Evolutionary conservation across 2,888 invertebrate species (phyloP).

Genomic region (Apantesis nais): DNA sequence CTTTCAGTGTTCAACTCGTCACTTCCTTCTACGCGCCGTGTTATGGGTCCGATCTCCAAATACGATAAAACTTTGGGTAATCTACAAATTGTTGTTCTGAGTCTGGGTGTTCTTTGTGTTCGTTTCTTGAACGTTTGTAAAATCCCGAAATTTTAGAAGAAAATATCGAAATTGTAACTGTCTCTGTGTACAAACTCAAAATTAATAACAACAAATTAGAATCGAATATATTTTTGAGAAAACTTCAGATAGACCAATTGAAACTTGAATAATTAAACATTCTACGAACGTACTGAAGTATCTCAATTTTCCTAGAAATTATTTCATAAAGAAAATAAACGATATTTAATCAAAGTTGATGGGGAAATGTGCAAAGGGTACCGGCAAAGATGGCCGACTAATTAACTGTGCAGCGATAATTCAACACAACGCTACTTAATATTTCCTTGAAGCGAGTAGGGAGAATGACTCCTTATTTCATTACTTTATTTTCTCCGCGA

Average conservation of each 20-base stretch:
- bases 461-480: slow-evolving; percentile 1
- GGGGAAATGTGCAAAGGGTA: slow-evolving; percentile 4
- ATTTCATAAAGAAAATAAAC: slow-evolving; percentile 10
- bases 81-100: too few species aligned
- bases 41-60: too few species aligned
- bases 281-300: not conserved
- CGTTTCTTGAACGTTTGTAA: too few species aligned
- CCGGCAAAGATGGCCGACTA: slow-evolving; percentile 1
- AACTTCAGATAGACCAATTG: not conserved
- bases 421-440: slow-evolving; percentile 3
- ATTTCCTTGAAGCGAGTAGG: not conserved
- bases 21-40: too few species aligned
- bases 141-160: too few species aligned
- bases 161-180: not conserved
- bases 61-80: too few species aligned
- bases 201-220: not conserved
- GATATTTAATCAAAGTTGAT: slow-evolving; percentile 15
- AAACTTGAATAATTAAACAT: not conserved
- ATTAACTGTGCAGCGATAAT: slow-evolving; percentile 11
- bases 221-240: not conserved
- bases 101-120: too few species aligned
- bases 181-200: not conserved
- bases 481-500: not conserved
- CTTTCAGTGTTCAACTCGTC: too few species aligned
- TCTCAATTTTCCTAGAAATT: slow-evolving; percentile 9